phyloP scores from a whole-genome alignment of 2,113 vertebrate genomes.

The Megaceryle maxima region DNA sequence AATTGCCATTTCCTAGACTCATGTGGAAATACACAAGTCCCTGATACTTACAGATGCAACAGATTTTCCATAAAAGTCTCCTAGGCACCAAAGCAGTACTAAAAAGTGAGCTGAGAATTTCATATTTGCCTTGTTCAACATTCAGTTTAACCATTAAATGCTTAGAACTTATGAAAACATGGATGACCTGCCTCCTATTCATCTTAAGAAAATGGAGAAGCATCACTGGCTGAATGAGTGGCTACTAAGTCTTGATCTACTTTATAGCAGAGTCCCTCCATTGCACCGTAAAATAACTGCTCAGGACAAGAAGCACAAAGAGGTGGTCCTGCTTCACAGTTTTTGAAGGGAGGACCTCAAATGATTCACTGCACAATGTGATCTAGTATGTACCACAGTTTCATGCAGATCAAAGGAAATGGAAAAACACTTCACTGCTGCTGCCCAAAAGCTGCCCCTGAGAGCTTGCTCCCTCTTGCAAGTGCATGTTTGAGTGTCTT shows the following conservation, averaged over 20 bases:
- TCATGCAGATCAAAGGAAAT: background rate
- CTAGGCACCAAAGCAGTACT: background rate
- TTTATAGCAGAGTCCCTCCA: background rate
- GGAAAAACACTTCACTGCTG: fast-evolving
- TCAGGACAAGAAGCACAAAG: background rate
- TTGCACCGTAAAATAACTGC: background rate
- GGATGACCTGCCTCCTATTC: background rate
- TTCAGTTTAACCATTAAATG: background rate
- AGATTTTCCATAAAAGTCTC: background rate
- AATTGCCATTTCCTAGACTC: background rate
- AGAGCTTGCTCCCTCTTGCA: background rate
- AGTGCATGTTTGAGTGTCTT: fast-evolving
- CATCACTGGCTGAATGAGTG: background rate
- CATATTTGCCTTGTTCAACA: background rate
- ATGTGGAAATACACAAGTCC: background rate
- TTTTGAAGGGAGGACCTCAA: background rate
- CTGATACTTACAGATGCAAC: background rate
- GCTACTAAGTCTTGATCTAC: background rate
- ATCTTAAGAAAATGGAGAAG: background rate
- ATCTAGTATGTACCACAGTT: fast-evolving
- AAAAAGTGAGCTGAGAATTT: fast-evolving
- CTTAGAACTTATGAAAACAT: background rate
- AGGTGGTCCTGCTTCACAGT: background rate
- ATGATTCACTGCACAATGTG: background rate
- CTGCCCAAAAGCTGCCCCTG: background rate